Percentiles rank a stretch among this genome's conserved stretches.
Evolutionary conservation across 2,797 vertebrate genomes (phyloP).

Genomic region (Cyprinodon diabolis): DNA sequence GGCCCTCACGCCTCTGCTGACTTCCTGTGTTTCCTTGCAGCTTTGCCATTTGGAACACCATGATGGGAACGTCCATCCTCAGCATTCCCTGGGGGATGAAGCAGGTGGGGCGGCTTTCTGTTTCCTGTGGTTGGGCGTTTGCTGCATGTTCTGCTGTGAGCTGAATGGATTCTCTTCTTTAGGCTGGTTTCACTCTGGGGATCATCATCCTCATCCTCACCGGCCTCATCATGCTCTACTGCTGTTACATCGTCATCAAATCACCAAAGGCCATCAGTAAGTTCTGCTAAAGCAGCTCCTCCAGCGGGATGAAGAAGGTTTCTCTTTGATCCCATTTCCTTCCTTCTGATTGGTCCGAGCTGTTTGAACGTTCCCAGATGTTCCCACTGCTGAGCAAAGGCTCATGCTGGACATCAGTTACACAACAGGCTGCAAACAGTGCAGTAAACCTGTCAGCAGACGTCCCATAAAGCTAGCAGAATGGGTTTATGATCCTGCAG

Average conservation of each 20-base stretch:
- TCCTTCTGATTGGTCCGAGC: no score
- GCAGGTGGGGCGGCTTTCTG: constrained; percentile 80
- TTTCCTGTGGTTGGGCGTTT: no score
- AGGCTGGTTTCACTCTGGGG: constrained; percentile 96
- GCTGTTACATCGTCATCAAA: constrained; percentile 92
- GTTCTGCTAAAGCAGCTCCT: constrained; percentile 43
- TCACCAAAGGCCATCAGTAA: constrained; percentile 91
- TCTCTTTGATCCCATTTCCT: no score
- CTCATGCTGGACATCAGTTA: no score
- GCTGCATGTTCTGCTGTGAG: not conserved
- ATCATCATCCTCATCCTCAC: constrained; percentile 87
- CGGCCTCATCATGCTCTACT: constrained; percentile 93
- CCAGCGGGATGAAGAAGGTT: not conserved
- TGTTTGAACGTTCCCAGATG: no score
- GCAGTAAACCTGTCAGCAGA: no score
- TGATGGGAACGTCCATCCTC: constrained; percentile 98
- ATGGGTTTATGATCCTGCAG: no score
- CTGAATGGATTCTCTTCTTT: constrained; percentile 15
- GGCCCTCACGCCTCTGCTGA: constrained; percentile 1
- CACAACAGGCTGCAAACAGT: no score
- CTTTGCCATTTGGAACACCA: constrained; percentile 99
- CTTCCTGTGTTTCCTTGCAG: constrained; percentile 65
- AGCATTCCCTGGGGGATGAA: constrained; percentile 99
- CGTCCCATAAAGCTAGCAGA: no score
- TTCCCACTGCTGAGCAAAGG: no score